phyloP scores from a whole-genome alignment of 2,797 vertebrate genomes.

The Todus mexicanus region DNA sequence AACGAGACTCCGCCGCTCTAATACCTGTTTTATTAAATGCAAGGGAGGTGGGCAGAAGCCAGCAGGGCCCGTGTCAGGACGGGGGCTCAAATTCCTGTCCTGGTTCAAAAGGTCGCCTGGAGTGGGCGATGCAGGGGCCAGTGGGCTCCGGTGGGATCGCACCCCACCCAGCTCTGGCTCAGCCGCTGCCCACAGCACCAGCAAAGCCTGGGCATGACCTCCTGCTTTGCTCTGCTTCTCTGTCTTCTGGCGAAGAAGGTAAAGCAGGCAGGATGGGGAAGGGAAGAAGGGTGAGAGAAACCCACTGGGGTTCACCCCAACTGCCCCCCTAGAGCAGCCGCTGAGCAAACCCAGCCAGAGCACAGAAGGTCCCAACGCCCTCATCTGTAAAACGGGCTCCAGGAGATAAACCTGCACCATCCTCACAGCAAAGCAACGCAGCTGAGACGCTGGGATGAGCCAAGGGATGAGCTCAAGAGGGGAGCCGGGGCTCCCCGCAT shows the following conservation, averaged over 20 bases:
- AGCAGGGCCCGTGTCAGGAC: neutral
- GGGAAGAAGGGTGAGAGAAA: neutral
- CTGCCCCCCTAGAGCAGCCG: accelerated
- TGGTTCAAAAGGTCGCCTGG: conserved; percentile 11
- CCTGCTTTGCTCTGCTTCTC: neutral
- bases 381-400: neutral
- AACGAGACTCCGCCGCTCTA: neutral
- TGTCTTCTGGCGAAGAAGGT: neutral
- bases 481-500: neutral
- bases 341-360: neutral
- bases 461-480: neutral
- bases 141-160: accelerated
- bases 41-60: conserved; percentile 4
- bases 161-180: neutral
- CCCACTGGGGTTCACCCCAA: accelerated
- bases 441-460: neutral
- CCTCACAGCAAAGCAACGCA: accelerated
- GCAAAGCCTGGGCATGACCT: neutral
- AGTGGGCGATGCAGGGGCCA: accelerated
- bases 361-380: neutral
- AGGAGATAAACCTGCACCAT: neutral
- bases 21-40: conserved; percentile 63
- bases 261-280: neutral
- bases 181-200: neutral
- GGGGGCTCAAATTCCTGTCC: conserved; percentile 25